phyloP scores from a whole-genome alignment of 2,888 invertebrate genomes.

The Cepaea hortensis region DNA sequence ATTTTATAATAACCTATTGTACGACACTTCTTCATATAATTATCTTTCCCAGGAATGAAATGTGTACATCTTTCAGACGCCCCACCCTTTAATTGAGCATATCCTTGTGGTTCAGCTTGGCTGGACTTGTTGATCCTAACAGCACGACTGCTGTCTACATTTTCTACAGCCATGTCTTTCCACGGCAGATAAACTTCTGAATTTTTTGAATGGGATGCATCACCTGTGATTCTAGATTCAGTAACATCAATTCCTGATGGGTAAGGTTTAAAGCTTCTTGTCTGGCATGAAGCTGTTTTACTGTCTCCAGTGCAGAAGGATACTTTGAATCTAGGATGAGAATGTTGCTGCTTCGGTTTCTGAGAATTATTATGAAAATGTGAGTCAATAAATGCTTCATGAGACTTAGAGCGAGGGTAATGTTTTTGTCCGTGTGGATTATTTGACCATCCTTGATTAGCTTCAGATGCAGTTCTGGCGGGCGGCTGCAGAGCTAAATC shows the following conservation, averaged over 20 bases:
- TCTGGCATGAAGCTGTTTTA: neutral
- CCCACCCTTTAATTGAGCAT: no score
- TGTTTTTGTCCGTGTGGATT: neutral
- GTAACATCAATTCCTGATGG: neutral
- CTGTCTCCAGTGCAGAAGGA: neutral
- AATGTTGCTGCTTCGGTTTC: neutral
- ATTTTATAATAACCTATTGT: conserved; percentile 93
- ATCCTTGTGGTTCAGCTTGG: no score
- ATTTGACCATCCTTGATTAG: neutral
- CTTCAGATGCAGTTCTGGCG: neutral
- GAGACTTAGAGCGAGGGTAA: neutral
- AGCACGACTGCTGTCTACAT: no score
- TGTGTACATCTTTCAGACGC: no score
- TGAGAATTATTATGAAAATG: neutral
- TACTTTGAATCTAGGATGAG: neutral
- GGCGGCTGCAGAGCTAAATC: neutral
- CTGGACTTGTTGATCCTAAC: no score
- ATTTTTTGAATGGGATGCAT: neutral
- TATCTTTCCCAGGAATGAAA: no score
- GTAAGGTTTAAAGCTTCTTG: neutral
- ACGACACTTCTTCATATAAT: conserved; percentile 52
- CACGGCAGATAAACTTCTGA: no score
- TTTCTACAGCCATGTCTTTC: no score
- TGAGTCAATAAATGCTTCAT: neutral
- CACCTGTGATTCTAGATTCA: neutral